Evolutionary conservation across 2,797 vertebrate genomes (phyloP).

Genomic region (Pangasius larnaudii): DNA sequence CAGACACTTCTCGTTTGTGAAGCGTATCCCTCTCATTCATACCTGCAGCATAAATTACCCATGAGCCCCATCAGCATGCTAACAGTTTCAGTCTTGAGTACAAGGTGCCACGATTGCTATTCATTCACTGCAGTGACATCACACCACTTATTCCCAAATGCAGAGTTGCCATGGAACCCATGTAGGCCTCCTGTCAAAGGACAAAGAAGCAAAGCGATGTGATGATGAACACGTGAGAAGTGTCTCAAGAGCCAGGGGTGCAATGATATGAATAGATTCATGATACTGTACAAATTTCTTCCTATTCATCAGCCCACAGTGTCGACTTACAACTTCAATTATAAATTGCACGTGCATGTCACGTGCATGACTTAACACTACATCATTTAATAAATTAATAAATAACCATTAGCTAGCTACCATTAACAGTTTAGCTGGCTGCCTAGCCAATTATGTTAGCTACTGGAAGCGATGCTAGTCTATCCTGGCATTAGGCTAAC

Average conservation of each 20-base stretch:
- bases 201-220: not conserved
- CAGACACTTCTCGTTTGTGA: not conserved
- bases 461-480: not conserved
- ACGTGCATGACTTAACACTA: not conserved
- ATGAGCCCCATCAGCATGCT: not conserved
- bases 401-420: not conserved
- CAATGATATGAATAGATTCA: not conserved
- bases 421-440: not conserved
- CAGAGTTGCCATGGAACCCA: constrained; percentile 36
- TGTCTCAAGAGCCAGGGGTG: not conserved
- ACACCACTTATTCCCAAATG: constrained; percentile 1
- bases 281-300: not conserved
- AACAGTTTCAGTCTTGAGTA: not conserved
- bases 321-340: not conserved
- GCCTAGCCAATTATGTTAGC: not conserved
- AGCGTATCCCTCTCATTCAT: not conserved
- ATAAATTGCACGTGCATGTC: not conserved
- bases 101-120: constrained; percentile 21
- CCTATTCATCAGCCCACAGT: not conserved
- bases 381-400: not conserved
- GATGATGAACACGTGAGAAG: not conserved
- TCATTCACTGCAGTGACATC: constrained; percentile 29
- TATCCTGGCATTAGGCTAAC: not conserved
- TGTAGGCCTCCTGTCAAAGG: not conserved
- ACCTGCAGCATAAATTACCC: constrained; percentile 7